Base-by-base conservation (phyloP, 2,888 invertebrate species). In the Dyspetes luteomarginatus region DNA sequence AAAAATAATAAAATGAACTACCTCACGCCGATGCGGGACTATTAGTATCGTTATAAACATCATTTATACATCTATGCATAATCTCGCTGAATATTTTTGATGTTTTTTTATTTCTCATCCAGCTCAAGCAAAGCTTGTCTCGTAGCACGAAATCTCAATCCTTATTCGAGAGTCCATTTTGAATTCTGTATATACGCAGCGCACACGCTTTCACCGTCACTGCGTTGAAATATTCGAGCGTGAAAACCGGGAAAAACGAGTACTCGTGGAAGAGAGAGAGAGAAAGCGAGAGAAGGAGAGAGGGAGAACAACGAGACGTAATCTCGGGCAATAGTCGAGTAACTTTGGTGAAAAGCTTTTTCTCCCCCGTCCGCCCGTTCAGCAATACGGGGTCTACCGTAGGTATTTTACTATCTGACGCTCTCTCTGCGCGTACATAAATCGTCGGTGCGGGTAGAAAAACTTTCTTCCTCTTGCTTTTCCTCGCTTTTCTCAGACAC, bases 291-390 rank as follows among this genome's bases (percentile, higher is more conserved):
- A 77, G 56, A 1, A 48, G 3, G 5, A 7, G 43, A 2, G 45
- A 64, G 65, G 55, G 65, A 56, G 62, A 64, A 77, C 68, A 81
- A 77, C 62, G 72, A 64, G 48, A 77, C 81, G 81, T 81, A 81
- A 81, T 81, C 81, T 81, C 77, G 45, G 50, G 81, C 81, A 77
- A 77, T 81, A 81, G 72, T 81, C 81, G 73, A 77, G 81, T 77
- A 81, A 77, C 81, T 81, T 81, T 73, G 68, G 81, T 77, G 68
- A 81, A 81, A 81, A 81, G 73, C 77, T 73, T 81, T 77, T 81
- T 75, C 73, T 68, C 68, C 45, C 28, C 45, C 68, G 7, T 2
- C 12, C 36, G 12, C 12, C 36, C 36, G 36, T 36, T 36, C 7
- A 36, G 12, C 36, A 7, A 12, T n/a, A 36, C 9, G 36, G 17